Evolutionary conservation across 2,888 invertebrate species (phyloP).

Genomic region (Watsonalla binaria): DNA sequence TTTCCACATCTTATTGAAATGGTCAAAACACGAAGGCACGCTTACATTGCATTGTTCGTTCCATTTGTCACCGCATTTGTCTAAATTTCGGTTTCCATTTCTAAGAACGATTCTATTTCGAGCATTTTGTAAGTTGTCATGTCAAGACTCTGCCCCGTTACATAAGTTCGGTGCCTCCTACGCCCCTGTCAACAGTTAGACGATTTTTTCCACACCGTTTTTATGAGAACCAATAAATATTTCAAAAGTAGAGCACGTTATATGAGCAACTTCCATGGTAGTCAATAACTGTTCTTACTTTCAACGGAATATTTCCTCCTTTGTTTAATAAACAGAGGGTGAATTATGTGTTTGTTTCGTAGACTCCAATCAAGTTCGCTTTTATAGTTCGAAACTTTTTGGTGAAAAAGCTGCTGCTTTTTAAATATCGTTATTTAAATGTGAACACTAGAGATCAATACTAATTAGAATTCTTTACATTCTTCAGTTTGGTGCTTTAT

Average conservation of each 20-base stretch:
- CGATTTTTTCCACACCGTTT: constrained; percentile 43
- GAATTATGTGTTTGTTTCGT: constrained; percentile 37
- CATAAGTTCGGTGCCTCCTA: constrained; percentile 37
- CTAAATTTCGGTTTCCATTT: constrained; percentile 75
- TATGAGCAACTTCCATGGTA: constrained; percentile 70
- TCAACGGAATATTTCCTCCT: constrained; percentile 52
- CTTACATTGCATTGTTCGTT: constrained; percentile 58
- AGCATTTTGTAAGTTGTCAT: constrained; percentile 53
- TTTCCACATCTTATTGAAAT: constrained; percentile 60
- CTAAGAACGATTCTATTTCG: constrained; percentile 52
- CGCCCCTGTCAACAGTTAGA: constrained; percentile 57
- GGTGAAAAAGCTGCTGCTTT: constrained; percentile 10
- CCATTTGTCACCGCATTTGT: constrained; percentile 68
- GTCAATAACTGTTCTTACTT: constrained; percentile 74
- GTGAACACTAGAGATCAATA: too few relatives aligned
- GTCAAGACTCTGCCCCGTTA: constrained; percentile 61
- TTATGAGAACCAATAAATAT: constrained; percentile 72
- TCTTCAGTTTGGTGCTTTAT: too few relatives aligned
- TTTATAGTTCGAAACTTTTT: constrained; percentile 39
- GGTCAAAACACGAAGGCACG: constrained; percentile 71
- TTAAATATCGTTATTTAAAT: not conserved
- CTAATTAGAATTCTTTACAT: too few relatives aligned
- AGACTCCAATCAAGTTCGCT: constrained; percentile 54
- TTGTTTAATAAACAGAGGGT: constrained; percentile 42
- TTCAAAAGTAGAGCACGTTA: constrained; percentile 70